Evolutionary conservation across 1,140 invertebrate species (phyloP).

Genomic region (Theocolax elegans): DNA sequence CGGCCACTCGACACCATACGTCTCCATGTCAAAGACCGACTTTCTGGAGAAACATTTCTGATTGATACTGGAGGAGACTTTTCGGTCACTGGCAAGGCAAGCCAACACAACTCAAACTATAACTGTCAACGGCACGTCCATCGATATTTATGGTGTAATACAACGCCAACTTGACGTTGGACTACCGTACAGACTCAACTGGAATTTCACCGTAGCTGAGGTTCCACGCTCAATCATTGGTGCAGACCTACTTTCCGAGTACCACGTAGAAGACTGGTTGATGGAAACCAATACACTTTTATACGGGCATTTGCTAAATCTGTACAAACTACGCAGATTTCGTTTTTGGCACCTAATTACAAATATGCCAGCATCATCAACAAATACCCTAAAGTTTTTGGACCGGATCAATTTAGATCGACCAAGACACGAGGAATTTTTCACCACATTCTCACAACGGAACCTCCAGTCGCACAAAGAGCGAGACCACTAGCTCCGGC

Average conservation of each 20-base stretch:
- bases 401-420: not conserved
- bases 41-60: not conserved
- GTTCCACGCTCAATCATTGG: not conserved
- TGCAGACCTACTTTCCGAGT: not conserved
- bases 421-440: not conserved
- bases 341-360: not conserved
- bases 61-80: not conserved
- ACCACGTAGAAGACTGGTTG: too few relatives aligned
- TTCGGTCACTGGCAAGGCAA: not conserved
- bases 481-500: constrained; percentile 2
- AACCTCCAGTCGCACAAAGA: not conserved
- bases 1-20: too few relatives aligned
- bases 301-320: too few relatives aligned
- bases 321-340: not conserved
- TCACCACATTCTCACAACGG: not conserved
- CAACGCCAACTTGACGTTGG: too few relatives aligned
- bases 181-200: not conserved
- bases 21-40: not conserved
- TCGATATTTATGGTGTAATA: not conserved
- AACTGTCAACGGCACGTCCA: not conserved
- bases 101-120: not conserved
- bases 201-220: not conserved
- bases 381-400: not conserved
- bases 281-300: too few relatives aligned
- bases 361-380: not conserved